These are phyloP conservation scores for Rhimphoctona megacephalus DNA, from an alignment of 2,888 invertebrate genomes.

Conservation along the genomic window DNA sequence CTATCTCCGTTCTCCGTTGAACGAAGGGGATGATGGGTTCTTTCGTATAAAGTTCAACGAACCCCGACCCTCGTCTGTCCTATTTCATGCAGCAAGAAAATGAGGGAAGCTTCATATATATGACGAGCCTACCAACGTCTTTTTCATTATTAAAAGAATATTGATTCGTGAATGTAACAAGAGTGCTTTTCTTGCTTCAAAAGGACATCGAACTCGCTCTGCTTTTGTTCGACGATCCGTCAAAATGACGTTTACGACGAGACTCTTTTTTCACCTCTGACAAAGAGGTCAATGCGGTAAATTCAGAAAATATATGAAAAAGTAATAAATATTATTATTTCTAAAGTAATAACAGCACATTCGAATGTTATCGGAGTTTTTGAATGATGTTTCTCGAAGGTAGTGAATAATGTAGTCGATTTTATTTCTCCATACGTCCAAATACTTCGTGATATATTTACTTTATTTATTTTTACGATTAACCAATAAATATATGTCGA, in stretches of 20 bases:
- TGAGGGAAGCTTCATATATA: conserved; percentile 20
- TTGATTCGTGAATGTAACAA: conserved; percentile 33
- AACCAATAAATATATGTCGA: neutral
- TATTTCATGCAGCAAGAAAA: conserved; percentile 32
- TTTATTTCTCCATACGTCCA: neutral
- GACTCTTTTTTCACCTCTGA: neutral
- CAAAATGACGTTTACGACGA: neutral
- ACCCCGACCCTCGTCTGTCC: conserved; percentile 55
- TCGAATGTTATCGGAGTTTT: neutral
- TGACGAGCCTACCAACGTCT: conserved; percentile 23
- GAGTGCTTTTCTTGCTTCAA: neutral
- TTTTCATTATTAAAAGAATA: conserved; percentile 59
- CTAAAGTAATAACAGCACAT: neutral
- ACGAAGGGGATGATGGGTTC: conserved; percentile 40
- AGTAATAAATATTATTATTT: neutral
- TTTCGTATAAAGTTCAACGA: conserved; percentile 67
- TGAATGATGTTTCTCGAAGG: neutral
- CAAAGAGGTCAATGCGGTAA: neutral
- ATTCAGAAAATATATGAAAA: neutral
- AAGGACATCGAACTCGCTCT: conserved; percentile 1
- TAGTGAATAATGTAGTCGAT: neutral
- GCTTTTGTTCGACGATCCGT: neutral
- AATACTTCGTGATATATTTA: conserved; percentile 12
- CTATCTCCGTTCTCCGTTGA: conserved; percentile 30
- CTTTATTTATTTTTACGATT: conserved; percentile 5